Percentiles rank a stretch among this genome's conserved stretches.
Conservation (phyloP, 2,113 vertebrate species). For the Craseonycteris thonglongyai region DNA sequence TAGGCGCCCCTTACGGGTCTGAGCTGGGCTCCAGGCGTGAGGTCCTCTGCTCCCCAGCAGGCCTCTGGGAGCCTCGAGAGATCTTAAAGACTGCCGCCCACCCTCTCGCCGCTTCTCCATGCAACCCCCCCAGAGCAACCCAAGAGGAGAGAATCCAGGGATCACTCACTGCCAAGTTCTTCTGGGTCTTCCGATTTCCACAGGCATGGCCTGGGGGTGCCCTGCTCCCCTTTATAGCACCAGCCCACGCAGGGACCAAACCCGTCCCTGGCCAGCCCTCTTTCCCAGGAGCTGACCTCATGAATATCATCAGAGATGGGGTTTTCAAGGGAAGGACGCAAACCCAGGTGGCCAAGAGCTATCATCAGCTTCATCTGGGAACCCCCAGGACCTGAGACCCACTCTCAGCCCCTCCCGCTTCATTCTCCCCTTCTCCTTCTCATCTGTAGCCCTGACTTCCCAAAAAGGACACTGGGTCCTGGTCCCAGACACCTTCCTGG, state of each 20-base stretch:
- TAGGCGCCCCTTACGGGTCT: accelerated
- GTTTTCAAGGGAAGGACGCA: not conserved
- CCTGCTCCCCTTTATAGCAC: not conserved
- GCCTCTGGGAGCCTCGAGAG: not conserved
- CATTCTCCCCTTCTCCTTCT: not conserved
- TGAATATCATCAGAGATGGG: too few relatives aligned
- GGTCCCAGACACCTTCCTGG: not conserved
- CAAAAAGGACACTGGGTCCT: not conserved
- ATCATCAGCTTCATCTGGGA: not conserved
- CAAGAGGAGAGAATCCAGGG: not conserved
- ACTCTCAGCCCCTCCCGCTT: not conserved
- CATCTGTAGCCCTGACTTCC: not conserved
- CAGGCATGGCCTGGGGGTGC: not conserved
- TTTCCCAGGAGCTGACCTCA: not conserved
- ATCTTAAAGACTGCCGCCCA: not conserved
- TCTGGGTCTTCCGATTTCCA: not conserved
- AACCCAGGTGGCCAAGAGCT: not conserved
- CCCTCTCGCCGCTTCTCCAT: not conserved
- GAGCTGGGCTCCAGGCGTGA: accelerated
- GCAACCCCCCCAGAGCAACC: accelerated
- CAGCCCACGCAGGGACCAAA: not conserved
- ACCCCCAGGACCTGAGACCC: not conserved
- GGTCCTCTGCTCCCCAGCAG: not conserved
- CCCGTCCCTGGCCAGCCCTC: accelerated
- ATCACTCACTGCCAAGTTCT: accelerated